phyloP scores from a whole-genome alignment of 1,140 invertebrate genomes.

The Dendroctonus valens region DNA sequence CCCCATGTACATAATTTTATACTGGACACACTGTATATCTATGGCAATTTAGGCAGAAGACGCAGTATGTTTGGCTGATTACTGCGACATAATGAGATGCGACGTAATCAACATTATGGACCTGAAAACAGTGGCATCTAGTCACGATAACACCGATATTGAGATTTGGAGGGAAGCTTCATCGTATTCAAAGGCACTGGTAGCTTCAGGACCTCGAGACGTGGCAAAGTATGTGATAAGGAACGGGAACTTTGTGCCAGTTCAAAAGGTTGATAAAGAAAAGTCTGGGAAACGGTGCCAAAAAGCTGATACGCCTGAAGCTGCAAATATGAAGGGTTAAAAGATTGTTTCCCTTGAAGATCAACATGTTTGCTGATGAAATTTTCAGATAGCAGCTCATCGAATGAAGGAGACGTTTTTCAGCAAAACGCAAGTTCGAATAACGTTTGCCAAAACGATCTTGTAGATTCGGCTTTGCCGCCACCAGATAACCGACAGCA shows the following conservation, averaged over 20 bases:
- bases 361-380: neutral
- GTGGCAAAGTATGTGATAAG: constrained; percentile 46
- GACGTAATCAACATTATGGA: constrained; percentile 79
- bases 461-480: constrained; percentile 69
- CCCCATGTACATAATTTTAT: too few species aligned
- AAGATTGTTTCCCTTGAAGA: neutral
- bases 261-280: constrained; percentile 30
- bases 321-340: constrained; percentile 37
- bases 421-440: constrained; percentile 47
- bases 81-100: constrained; percentile 93
- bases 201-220: constrained; percentile 54
- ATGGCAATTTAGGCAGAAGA: constrained; percentile 70
- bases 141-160: constrained; percentile 67
- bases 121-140: constrained; percentile 56
- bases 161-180: constrained; percentile 73
- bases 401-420: constrained; percentile 42
- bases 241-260: constrained; percentile 37
- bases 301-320: constrained; percentile 41
- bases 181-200: constrained; percentile 65
- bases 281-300: constrained; percentile 39
- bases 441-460: constrained; percentile 59
- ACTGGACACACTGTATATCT: too few species aligned
- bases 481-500: constrained; percentile 62
- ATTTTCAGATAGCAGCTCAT: constrained; percentile 39
- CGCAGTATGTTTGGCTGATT: constrained; percentile 87